Evolutionary conservation across 2,113 vertebrate genomes (phyloP).

Genomic region (Synchiropus splendidus): DNA sequence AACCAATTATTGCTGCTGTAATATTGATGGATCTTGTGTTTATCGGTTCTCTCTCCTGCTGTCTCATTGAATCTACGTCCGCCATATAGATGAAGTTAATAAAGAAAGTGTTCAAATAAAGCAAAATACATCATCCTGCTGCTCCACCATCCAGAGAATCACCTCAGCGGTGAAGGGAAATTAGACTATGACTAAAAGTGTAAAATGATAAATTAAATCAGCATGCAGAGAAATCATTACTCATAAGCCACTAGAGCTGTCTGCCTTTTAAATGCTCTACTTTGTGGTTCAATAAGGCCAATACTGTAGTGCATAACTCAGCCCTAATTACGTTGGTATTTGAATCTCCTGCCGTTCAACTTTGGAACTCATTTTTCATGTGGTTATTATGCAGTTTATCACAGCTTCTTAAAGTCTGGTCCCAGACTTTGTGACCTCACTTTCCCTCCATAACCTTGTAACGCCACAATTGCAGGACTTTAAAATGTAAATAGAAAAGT

Average conservation of each 20-base stretch:
- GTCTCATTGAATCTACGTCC: background rate
- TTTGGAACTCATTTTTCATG: constrained; percentile 3
- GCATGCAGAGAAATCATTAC: constrained; percentile 46
- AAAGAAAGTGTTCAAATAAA: constrained; percentile 21
- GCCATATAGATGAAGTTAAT: constrained; percentile 9
- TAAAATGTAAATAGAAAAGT: no score
- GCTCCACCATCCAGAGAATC: constrained; percentile 36
- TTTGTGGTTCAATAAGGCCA: constrained; percentile 38
- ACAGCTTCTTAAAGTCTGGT: background rate
- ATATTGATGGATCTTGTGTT: constrained; percentile 19
- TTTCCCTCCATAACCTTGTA: no score
- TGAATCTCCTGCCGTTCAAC: constrained; percentile 10
- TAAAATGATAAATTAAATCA: constrained; percentile 51
- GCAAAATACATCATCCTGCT: constrained; percentile 22
- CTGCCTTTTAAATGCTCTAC: constrained; percentile 39
- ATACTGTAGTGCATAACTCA: constrained; percentile 36
- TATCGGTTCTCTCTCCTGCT: background rate
- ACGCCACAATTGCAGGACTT: no score
- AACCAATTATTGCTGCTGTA: constrained; percentile 25
- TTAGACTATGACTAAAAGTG: constrained; percentile 26
- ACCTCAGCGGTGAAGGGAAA: constrained; percentile 43
- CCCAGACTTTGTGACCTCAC: no score
- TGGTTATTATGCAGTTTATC: constrained; percentile 11
- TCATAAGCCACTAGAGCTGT: constrained; percentile 36
- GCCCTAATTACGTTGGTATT: constrained; percentile 32